Evolutionary conservation across 2,888 invertebrate species (phyloP), one percentile per base, ranked within the genome.

Genomic region (Cordilura impudica): DNA sequence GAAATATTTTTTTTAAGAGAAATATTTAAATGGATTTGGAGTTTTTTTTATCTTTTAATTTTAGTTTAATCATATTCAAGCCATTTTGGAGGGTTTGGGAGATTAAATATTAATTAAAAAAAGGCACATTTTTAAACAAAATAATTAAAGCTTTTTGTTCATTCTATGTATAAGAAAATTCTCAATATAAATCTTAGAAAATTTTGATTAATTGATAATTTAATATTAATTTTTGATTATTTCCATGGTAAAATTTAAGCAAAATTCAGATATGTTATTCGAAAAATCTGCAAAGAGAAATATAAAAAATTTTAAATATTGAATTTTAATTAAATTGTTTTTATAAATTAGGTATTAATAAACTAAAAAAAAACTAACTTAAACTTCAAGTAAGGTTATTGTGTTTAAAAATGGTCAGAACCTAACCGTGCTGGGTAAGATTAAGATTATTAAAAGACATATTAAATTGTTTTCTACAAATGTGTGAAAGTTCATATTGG

Each of bases 101-200:
- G 31, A 4, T 7, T 26, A 53, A 65, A 78, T 35, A 65, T 53
- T 63, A 63, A n/a, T 54, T 75, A 61, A 75, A 75, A 63, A 79
- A 79, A 79, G 79, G 79, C 79, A 79, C 79, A 79, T 71, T 79
- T 58, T 66, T 35, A 60, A 78, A 78, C 56, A 72, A 72, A 79
- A 71, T 43, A 58, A 72, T 72, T 79, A 79, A 79, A 79, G 75
- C 78, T 79, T 74, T 66, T 66, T 18, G 66, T 43, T 51, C 14
- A 49, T 43, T 51, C 14, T 51, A 10, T 14, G n/a, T 51, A 43
- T 21, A 10, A 54, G 60, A 29, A 31, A 79, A 53, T 75, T 58
- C 71, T 71, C 60, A 74, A 78, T 70, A 78, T 65, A 71, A 74
- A 47, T 70, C 35, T 19, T 35, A 71, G 47, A 65, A 31, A 78